Evolutionary conservation across 2,113 vertebrate genomes (phyloP).

Genomic region (Serinus canaria): DNA sequence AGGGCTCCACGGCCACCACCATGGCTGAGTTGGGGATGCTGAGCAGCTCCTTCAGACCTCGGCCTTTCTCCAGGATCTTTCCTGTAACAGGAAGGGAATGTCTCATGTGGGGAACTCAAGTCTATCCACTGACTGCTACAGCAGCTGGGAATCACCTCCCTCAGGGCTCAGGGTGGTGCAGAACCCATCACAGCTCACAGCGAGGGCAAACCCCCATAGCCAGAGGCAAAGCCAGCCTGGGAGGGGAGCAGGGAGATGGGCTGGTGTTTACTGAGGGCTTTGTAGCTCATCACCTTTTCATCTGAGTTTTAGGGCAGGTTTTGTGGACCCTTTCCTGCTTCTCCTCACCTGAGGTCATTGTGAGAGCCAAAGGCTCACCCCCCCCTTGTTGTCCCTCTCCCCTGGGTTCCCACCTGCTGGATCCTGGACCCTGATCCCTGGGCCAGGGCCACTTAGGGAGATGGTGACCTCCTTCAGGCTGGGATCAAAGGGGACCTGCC

Average conservation of each 20-base stretch:
- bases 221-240: not conserved
- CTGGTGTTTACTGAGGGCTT: not conserved
- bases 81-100: constrained; percentile 63
- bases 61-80: constrained; percentile 76
- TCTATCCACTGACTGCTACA: not conserved
- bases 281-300: not conserved
- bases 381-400: accelerated
- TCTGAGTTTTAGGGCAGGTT: not conserved
- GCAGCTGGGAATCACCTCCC: not conserved
- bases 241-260: not conserved
- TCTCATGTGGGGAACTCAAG: accelerated
- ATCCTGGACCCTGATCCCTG: constrained; percentile 82
- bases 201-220: not conserved
- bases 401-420: constrained; percentile 75
- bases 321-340: not conserved
- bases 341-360: not conserved
- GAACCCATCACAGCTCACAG: not conserved
- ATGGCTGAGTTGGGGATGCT: constrained; percentile 90
- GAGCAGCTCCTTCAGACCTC: constrained; percentile 85
- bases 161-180: accelerated
- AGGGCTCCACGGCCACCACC: constrained; percentile 86
- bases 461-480: constrained; percentile 92
- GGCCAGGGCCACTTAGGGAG: constrained; percentile 88
- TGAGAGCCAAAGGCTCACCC: not conserved
- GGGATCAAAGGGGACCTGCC: constrained; percentile 86